Conservation (phyloP, 2,888 invertebrate species). For the Parnassius glacialis region DNA sequence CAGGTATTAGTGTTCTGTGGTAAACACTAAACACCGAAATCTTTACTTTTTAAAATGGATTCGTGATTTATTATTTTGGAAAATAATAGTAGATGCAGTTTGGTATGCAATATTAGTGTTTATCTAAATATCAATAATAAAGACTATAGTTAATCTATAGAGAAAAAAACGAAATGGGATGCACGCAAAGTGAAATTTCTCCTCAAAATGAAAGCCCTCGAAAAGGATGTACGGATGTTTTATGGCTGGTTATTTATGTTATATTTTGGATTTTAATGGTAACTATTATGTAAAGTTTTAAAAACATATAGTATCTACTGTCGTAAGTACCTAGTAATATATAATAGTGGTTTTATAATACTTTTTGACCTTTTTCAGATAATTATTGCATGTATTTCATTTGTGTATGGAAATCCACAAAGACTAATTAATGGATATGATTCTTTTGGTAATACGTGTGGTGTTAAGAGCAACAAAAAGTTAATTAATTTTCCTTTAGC, state of each 20-base stretch:
- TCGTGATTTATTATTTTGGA: too few species aligned
- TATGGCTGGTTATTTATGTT: slow-evolving; percentile 89
- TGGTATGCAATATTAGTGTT: too few species aligned
- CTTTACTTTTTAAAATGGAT: too few species aligned
- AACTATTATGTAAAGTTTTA: slow-evolving; percentile 42
- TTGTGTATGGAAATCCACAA: slow-evolving; percentile 92
- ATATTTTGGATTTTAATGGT: slow-evolving; percentile 93
- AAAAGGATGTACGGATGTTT: slow-evolving; percentile 90
- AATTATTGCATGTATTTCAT: slow-evolving; percentile 91
- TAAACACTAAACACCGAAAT: too few species aligned
- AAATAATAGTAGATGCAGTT: too few species aligned
- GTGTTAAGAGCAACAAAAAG: slow-evolving; percentile 88
- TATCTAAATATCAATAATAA: too few species aligned
- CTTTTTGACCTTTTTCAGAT: slow-evolving; percentile 76
- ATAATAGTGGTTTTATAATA: too few species aligned
- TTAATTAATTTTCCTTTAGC: slow-evolving; percentile 87
- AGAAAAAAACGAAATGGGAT: slow-evolving; percentile 77
- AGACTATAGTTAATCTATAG: neutral
- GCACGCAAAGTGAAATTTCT: slow-evolving; percentile 83
- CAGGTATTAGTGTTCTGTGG: too few species aligned
- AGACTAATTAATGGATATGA: slow-evolving; percentile 95
- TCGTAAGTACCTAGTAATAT: too few species aligned
- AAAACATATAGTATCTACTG: neutral
- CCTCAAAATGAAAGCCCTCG: slow-evolving; percentile 82
- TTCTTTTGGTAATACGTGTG: slow-evolving; percentile 97